Conservation (phyloP, 2,113 vertebrate genomes). For the Crotalus horridus region DNA sequence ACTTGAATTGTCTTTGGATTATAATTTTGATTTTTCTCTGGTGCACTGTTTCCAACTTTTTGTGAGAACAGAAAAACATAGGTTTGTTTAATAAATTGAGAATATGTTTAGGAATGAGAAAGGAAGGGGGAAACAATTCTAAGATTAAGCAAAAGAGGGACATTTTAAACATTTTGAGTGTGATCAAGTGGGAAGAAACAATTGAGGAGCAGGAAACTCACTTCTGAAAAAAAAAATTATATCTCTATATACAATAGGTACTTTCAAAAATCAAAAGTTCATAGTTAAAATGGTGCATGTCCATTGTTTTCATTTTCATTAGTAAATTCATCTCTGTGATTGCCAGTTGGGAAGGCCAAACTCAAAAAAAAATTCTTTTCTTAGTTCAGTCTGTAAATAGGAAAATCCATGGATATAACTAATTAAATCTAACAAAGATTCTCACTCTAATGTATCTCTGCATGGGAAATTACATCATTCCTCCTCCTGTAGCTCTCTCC, state of each 20-base stretch:
- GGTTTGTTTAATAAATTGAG: background rate
- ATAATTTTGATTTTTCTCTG: background rate
- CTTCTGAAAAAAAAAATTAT: background rate
- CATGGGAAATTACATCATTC: no score
- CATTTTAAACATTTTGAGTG: background rate
- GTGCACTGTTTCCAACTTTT: background rate
- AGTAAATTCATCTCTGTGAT: no score
- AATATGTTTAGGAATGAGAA: background rate
- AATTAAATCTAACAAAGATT: background rate
- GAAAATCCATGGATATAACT: background rate
- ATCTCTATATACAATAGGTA: no score
- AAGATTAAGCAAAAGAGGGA: background rate
- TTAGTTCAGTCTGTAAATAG: no score
- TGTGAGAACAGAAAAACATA: background rate
- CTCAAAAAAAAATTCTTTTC: no score
- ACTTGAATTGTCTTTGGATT: background rate
- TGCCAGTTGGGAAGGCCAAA: no score
- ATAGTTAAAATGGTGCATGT: no score
- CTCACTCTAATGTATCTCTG: background rate
- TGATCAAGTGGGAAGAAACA: background rate
- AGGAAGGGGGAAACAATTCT: background rate
- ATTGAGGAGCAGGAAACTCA: background rate
- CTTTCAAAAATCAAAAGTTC: no score
- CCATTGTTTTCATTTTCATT: no score
- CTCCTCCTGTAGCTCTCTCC: no score